Evolutionary conservation across 2,888 invertebrate genomes (phyloP).

Genomic region (Aleiodes leptofemur): DNA sequence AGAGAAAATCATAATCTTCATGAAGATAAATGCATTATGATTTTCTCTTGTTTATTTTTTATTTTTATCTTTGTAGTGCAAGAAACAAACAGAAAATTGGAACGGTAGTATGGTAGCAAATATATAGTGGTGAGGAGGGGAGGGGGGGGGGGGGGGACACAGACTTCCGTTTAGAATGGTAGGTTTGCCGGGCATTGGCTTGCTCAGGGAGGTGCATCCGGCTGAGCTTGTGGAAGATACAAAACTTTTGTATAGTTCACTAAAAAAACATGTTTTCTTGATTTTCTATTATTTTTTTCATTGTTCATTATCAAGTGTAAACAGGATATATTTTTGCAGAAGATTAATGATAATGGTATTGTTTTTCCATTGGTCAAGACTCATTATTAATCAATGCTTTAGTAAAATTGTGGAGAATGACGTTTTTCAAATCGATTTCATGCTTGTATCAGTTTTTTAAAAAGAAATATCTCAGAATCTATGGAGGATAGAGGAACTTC

Average conservation of each 20-base stretch:
- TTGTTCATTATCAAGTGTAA: no score
- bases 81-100: constrained; percentile 16
- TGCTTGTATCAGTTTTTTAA: no score
- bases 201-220: constrained; percentile 53
- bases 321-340: no score
- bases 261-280: neutral
- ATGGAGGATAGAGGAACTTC: no score
- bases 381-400: no score
- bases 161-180: constrained; percentile 53
- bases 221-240: constrained; percentile 36
- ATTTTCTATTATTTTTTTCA: neutral
- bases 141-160: neutral
- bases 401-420: no score
- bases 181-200: constrained; percentile 53
- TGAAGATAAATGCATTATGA: constrained; percentile 9
- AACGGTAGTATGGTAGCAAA: constrained; percentile 18
- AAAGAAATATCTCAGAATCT: no score
- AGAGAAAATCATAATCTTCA: neutral
- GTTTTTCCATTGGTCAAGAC: no score
- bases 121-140: neutral
- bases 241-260: neutral
- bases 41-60: neutral
- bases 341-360: no score
- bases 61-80: constrained; percentile 4
- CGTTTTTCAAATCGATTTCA: no score